Evolutionary conservation across 2,113 vertebrate species (phyloP).

Genomic region (Melanerpes formicivorus): DNA sequence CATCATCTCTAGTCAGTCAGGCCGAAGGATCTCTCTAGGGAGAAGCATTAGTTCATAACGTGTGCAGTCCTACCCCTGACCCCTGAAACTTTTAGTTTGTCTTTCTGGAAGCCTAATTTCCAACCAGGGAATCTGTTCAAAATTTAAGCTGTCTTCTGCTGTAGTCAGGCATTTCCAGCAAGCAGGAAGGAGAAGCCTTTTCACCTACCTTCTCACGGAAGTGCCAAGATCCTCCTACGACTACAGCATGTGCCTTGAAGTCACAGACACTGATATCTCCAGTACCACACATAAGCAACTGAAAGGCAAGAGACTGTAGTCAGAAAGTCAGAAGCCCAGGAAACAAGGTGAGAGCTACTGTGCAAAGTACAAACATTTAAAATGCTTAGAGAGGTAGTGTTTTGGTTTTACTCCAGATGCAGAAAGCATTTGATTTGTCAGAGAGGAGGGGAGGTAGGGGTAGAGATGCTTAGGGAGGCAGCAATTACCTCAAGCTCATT

Average conservation of each 20-base stretch:
- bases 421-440: not conserved
- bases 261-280: conserved; percentile 97
- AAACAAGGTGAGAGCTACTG: not conserved
- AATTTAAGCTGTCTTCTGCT: not conserved
- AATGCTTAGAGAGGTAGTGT: not conserved
- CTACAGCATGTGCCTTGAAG: conserved; percentile 96
- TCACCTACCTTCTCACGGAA: conserved; percentile 94
- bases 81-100: not conserved
- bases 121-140: not conserved
- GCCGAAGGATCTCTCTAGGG: not conserved
- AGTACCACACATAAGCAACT: conserved; percentile 98
- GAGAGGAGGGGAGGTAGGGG: not conserved
- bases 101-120: not conserved
- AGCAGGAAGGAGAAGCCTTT: not conserved
- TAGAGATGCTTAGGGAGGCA: not conserved
- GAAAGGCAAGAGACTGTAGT: conserved; percentile 43
- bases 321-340: not conserved
- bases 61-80: not conserved
- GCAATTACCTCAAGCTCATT: conserved; percentile 94
- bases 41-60: not conserved
- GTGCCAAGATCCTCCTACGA: conserved; percentile 97
- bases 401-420: not conserved
- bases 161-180: not conserved
- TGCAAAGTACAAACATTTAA: not conserved
- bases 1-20: not conserved